Evolutionary conservation across 2,888 invertebrate genomes (phyloP), one percentile per base, ranked within the genome.

Genomic region (Vanessa cardui): DNA sequence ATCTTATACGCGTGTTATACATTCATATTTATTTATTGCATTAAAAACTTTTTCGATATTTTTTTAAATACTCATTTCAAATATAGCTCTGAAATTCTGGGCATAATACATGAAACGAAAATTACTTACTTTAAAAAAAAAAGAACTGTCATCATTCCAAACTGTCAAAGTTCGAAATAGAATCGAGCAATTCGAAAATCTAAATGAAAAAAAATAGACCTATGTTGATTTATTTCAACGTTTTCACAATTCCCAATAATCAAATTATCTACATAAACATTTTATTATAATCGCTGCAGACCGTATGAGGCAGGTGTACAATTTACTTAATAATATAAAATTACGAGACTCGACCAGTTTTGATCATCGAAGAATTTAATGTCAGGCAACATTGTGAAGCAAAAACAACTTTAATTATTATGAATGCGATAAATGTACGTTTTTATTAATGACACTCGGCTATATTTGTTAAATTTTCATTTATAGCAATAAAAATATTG

Each of bases 261-360:
- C 87, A 80, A 89, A 89, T 90, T 89, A 89, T 76, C 82, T 83
- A 87, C 82, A 87, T 82, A 89, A 89, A 89, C 88, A 89, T 88
- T 84, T 83, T 83, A 85, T 83, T 82, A 84, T 87, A 87, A 86
- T 84, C 73, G 76, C 77, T 80, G 77, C 74, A 72, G n/a, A 54
- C 7, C 69, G 72, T 74, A 39, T 39, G 64, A 71, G 72, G 73
- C 87, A 84, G 85, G 83, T 87, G 88, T 82, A 70, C 84, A 86
- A 89, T 89, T 89, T 87, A 83, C 79, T 87, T 88, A 89, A 89
- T 89, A 82, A 87, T 84, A 83, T 85, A 82, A 88, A 88, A 89
- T 89, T 88, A 83, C 84, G 50, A 50, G 50, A 15, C 21, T 26
- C 80, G 74, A 86, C 86, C 83, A 77, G 88, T 69, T 75, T 77